phyloP scores from a whole-genome alignment of 2,113 vertebrate species.

The Fregetta grallaria region DNA sequence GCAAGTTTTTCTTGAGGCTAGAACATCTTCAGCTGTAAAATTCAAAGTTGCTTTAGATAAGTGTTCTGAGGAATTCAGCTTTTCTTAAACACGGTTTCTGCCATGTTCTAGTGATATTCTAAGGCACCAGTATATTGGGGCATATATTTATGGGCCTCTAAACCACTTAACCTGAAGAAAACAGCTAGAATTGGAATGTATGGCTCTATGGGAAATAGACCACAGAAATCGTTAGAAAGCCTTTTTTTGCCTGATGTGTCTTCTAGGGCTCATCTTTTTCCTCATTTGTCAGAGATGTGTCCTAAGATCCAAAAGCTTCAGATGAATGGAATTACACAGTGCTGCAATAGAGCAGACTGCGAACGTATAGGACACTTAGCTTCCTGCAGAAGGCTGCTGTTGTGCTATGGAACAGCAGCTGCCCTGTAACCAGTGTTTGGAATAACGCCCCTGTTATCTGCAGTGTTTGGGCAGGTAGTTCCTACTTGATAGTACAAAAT shows the following conservation, averaged over 20 bases:
- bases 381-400: background rate
- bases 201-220: background rate
- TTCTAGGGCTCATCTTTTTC: background rate
- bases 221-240: background rate
- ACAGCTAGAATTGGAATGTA: background rate
- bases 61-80: background rate
- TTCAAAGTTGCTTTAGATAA: background rate
- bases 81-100: background rate
- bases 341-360: background rate
- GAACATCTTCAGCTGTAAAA: background rate
- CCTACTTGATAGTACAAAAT: background rate
- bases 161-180: background rate
- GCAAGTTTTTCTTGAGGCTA: background rate
- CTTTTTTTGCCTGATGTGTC: background rate
- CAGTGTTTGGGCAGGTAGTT: background rate
- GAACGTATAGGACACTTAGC: background rate
- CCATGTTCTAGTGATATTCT: background rate
- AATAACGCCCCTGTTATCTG: background rate
- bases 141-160: background rate
- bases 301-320: background rate
- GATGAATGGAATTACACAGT: background rate
- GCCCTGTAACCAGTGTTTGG: background rate
- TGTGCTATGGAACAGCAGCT: background rate
- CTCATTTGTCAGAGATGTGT: background rate
- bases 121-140: background rate